A percentile compares a stretch with the other conserved stretches of the same genome.
phyloP scores from a whole-genome alignment of 2,113 vertebrate species.

The Acrocephalus arundinaceus region DNA sequence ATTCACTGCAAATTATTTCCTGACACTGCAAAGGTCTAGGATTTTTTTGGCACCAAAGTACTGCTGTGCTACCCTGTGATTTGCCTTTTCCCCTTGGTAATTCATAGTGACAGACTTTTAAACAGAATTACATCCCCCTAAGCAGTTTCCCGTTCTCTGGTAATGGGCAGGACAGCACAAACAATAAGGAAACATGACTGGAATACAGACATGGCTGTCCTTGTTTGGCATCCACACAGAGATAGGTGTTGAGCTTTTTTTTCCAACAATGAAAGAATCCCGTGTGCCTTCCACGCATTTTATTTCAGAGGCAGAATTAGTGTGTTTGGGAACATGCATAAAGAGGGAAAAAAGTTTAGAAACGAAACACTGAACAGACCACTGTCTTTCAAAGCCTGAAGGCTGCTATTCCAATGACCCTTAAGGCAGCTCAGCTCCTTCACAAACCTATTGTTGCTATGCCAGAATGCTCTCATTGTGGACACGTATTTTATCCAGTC shows the following conservation, averaged over 20 bases:
- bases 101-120: constrained; percentile 55
- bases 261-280: not conserved
- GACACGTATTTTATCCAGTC: not conserved
- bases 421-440: not conserved
- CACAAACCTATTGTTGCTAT: not conserved
- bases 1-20: constrained; percentile 42
- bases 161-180: constrained; percentile 3
- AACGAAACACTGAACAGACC: not conserved
- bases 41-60: constrained; percentile 12
- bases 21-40: not conserved
- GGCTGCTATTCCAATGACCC: not conserved
- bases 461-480: not conserved
- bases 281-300: not conserved
- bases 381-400: not conserved
- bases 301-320: not conserved
- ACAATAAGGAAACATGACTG: constrained; percentile 21
- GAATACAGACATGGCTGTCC: constrained; percentile 14
- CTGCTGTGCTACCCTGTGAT: not conserved
- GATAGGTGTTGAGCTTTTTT: not conserved
- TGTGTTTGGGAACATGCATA: not conserved
- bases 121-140: constrained; percentile 49
- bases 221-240: not conserved
- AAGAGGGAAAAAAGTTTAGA: not conserved
- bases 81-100: not conserved
- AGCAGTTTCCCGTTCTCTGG: not conserved